Conservation (phyloP, 2,113 vertebrate species). For the Willisornis vidua region DNA sequence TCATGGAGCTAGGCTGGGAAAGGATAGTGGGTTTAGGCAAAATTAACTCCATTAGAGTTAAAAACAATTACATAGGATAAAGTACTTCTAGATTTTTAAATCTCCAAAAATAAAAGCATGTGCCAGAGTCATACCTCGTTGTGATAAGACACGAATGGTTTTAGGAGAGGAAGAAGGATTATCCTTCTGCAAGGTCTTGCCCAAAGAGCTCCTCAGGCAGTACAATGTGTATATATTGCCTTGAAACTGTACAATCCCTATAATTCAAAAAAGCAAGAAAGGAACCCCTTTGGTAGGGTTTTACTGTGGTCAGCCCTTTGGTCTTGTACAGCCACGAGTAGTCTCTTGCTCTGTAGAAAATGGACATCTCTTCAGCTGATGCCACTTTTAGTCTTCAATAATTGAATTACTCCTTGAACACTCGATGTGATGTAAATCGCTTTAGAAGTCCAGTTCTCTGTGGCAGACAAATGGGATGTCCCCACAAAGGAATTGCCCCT, state of each 20-base stretch:
- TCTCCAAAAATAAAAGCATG: neutral
- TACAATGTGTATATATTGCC: neutral
- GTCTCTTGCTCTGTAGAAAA: neutral
- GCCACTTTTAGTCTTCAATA: neutral
- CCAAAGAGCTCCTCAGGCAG: neutral
- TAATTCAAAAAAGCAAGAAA: neutral
- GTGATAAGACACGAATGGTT: neutral
- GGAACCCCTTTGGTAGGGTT: neutral
- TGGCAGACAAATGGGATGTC: neutral
- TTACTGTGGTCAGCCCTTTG: neutral
- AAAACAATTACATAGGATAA: neutral
- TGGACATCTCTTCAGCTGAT: neutral
- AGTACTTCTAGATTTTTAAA: neutral
- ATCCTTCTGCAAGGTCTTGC: neutral
- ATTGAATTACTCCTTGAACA: neutral
- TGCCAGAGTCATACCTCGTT: neutral
- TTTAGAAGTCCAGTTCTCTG: neutral
- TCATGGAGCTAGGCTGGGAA: neutral
- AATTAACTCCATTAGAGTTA: neutral
- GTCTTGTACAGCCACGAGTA: fast-evolving
- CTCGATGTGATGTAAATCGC: neutral
- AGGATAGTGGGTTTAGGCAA: neutral
- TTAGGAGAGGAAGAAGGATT: neutral
- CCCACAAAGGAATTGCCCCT: neutral
- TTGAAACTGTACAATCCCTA: neutral